Base-by-base conservation (phyloP, 2,797 vertebrate species). In the Fundulus diaphanus region DNA sequence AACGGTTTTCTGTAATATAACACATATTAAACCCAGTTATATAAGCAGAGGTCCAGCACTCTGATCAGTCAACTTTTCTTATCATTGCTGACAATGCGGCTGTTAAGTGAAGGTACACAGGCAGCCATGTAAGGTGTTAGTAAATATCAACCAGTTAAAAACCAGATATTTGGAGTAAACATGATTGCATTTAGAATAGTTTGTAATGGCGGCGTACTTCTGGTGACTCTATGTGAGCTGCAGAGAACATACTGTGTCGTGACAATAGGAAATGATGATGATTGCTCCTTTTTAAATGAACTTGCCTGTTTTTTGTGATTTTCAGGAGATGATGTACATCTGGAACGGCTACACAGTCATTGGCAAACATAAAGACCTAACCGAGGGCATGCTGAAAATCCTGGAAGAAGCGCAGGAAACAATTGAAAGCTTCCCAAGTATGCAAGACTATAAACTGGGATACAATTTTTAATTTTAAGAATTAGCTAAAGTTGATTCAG, bases 251-350 rank as follows among this genome's bases (percentile, higher is more conserved):
- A 67, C 42, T 1, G 0, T 40, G 0, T 2, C 49, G 0, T 54
- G 67, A 73, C 24, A 51, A 49, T 48, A 0, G 2, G 31, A 69
- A 72, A 42, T 20, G 15, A 57, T 15, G 1, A 63, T 46, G 4
- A 0, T 46, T 52, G 22, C 54, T 72, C 0, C 0, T 37, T 33
- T 15, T n/a, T 61, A 0, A 0, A 1, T 67, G 15, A 31, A 83
- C n/a, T 29, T 77, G 15, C 74, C 79, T 57, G 0, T 71, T 35
- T 83, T 22, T 84, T 13, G 33, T 87, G 61, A 70, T 83, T 54
- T 88, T 61, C 89, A 99, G 98, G 98, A 99, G 92, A 99, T 99
- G 97, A 99, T 99, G 98, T 99, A 99, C 93, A 97, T 99, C 92
- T 99, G 97, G 98, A 99, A 99, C 11, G 98, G 97, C 81, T 99